Conservation (phyloP, 2,888 invertebrate genomes). For the Drosophila kuntzei region DNA sequence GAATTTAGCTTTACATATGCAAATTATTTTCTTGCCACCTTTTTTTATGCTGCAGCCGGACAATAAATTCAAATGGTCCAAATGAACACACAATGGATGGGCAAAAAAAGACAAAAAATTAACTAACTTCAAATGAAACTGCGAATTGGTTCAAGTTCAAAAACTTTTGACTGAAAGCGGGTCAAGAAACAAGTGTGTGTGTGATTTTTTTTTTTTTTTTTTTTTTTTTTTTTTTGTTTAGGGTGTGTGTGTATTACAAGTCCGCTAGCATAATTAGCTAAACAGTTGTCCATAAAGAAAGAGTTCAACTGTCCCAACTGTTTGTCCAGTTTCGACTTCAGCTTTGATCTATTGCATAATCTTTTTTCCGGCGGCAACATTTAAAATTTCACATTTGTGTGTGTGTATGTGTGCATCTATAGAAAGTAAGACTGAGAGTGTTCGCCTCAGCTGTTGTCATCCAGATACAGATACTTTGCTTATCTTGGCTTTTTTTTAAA, state of each 20-base stretch:
- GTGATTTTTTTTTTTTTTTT: too few relatives aligned
- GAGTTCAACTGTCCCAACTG: constrained; percentile 54
- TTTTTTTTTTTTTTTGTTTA: too few relatives aligned
- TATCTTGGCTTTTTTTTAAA: constrained; percentile 10
- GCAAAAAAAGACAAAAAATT: constrained; percentile 27
- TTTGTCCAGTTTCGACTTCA: constrained; percentile 34
- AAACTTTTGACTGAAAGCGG: constrained; percentile 64
- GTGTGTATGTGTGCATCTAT: constrained; percentile 4
- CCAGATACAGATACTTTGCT: constrained; percentile 14
- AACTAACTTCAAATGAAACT: constrained; percentile 25
- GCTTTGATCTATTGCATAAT: constrained; percentile 41
- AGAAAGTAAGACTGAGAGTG: constrained; percentile 6
- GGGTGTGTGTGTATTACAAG: not conserved
- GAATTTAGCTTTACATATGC: constrained; percentile 51
- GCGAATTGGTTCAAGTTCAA: constrained; percentile 77
- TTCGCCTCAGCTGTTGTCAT: constrained; percentile 12
- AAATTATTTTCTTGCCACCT: constrained; percentile 67
- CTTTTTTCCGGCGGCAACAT: constrained; percentile 45
- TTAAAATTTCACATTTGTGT: not conserved
- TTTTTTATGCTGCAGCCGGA: constrained; percentile 30
- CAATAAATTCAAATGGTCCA: constrained; percentile 57
- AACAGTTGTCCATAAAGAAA: constrained; percentile 46
- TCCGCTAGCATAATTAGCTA: constrained; percentile 21
- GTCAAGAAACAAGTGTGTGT: constrained; percentile 51
- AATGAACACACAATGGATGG: constrained; percentile 39